A percentile compares a stretch with the other conserved stretches of the same genome.
Conservation (phyloP, 2,888 invertebrate species). For the Polydrusus tereticollis region DNA sequence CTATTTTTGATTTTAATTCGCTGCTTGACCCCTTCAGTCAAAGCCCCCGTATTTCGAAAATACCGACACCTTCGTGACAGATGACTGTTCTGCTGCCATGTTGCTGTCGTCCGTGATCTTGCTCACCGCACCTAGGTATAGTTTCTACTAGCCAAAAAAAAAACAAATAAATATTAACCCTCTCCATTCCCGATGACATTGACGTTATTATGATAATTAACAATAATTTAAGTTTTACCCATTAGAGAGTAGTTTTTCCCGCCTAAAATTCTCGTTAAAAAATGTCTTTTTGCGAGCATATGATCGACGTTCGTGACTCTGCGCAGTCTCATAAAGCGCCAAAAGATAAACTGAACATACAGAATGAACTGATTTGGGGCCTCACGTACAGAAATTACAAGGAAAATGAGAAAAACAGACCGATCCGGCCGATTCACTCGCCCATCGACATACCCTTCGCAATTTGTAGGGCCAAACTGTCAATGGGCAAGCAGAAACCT, state of each 20-base stretch:
- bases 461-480: slow-evolving; percentile 43
- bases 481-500: slow-evolving; percentile 15
- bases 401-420: slow-evolving; percentile 40
- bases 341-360: slow-evolving; percentile 43
- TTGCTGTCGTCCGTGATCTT: too few species aligned
- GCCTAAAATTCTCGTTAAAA: slow-evolving; percentile 18
- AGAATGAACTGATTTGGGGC: slow-evolving; percentile 49
- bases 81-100: too few species aligned
- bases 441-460: slow-evolving; percentile 48
- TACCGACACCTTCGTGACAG: too few species aligned
- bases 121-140: too few species aligned
- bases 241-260: background rate
- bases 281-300: slow-evolving; percentile 42
- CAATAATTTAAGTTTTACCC: background rate
- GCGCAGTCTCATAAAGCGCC: background rate
- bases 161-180: too few species aligned
- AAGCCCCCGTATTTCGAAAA: too few species aligned
- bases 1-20: too few species aligned
- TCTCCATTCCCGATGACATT: too few species aligned
- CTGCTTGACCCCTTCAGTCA: too few species aligned
- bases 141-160: too few species aligned
- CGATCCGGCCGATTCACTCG: slow-evolving; percentile 41
- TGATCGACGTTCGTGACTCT: background rate
- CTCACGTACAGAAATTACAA: slow-evolving; percentile 43
- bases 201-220: too few species aligned